Evolutionary conservation across 2,797 vertebrate genomes (phyloP).

Genomic region (Choloepus didactylus): DNA sequence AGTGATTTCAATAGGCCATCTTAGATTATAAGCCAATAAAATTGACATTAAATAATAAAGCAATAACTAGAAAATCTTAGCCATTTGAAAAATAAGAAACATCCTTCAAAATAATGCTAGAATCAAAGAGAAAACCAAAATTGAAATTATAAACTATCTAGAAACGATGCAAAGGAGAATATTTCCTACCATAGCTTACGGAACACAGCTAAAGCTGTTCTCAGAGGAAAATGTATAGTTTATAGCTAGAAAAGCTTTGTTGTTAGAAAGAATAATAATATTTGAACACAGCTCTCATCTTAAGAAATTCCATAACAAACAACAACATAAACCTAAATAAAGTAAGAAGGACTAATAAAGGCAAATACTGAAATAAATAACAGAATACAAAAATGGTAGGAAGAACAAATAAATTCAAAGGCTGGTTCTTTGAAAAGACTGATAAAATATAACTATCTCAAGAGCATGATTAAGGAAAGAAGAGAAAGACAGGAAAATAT

Average conservation of each 20-base stretch:
- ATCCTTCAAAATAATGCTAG: not conserved
- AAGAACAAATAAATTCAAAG: conserved; percentile 29
- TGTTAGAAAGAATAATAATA: not conserved
- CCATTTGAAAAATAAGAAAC: conserved; percentile 21
- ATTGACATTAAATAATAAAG: conserved; percentile 10
- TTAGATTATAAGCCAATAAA: conserved; percentile 53
- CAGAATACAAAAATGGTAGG: not conserved
- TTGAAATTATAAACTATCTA: not conserved
- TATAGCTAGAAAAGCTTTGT: not conserved
- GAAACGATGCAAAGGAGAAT: not conserved
- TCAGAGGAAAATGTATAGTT: not conserved
- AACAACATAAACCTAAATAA: conserved; percentile 41
- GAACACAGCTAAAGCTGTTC: not conserved
- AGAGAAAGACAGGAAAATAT: not conserved
- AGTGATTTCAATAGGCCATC: conserved; percentile 3
- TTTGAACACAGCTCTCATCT: not conserved
- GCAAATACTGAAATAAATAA: conserved; percentile 41
- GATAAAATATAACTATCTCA: not conserved
- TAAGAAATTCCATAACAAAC: conserved; percentile 38
- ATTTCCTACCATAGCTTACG: not conserved
- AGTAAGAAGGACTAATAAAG: not conserved
- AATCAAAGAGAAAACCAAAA: conserved; percentile 37
- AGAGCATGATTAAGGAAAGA: not conserved
- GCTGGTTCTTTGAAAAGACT: not conserved
- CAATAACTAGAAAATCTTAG: conserved; percentile 38